Evolutionary conservation across 2,888 invertebrate genomes (phyloP), one percentile per base, ranked within the genome.

Genomic region (Phrixothrix hirtus): DNA sequence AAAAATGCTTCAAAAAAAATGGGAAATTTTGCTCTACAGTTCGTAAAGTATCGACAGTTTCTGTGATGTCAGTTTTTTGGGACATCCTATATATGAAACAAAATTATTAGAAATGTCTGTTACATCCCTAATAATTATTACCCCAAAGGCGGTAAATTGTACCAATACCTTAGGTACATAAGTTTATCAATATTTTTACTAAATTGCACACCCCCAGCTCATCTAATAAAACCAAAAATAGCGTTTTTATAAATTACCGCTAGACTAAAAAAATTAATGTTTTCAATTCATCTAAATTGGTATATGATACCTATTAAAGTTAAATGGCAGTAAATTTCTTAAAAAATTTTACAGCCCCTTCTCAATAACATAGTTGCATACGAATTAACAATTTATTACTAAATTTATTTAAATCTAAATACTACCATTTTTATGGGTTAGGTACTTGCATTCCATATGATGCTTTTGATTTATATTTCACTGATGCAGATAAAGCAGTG

Each of bases 181-280:
- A 9, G n/a, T n/a, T n/a, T n/a, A 10, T 15, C 12, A 38, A 14
- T 39, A 14, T 16, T 34, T 44, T 25, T 30, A 21, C 52, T 47
- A 51, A 29, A 53, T 53, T 53, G 52, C 52, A 53, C 52, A 47
- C 29, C 52, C 52, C 52, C 52, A 41, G 52, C 52, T 42, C 47
- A 13, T 15, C 34, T 30, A 30, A 35, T 13, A 15, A 43, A 43
- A 32, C 3, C 34, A 35, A 47, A 37, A 16, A 11, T 11, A 14
- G 17, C 26, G 25, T 31, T 34, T n/a, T n/a, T n/a, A n/a, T n/a
- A n/a, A n/a, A n/a, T n/a, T n/a, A n/a, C n/a, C n/a, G 32, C 21
- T 32, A 27, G 21, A 34, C 27, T 34, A 10, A 31, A 31, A 31
- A 21, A 21, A 21, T n/a, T n/a, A n/a, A n/a, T n/a, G n/a, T n/a